phyloP scores from a whole-genome alignment of 2,797 vertebrate species.

The Mormyrus hasselquistii region DNA sequence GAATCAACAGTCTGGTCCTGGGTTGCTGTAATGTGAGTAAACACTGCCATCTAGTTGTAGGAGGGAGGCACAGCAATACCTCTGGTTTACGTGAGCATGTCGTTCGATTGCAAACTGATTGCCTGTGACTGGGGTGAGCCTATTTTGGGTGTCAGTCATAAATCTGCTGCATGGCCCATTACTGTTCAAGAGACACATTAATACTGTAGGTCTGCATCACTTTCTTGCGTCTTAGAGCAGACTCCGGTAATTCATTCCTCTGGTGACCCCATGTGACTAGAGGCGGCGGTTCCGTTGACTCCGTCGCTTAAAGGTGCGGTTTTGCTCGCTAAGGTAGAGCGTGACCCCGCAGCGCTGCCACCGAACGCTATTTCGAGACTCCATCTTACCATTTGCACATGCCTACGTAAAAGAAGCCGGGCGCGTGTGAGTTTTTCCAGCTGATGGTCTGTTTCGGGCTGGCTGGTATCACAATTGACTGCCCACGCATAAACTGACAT shows the following conservation, averaged over 20 bases:
- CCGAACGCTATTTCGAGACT: background rate
- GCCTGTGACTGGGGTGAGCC: background rate
- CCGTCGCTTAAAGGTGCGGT: background rate
- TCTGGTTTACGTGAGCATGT: constrained; percentile 11
- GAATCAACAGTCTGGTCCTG: background rate
- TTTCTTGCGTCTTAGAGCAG: background rate
- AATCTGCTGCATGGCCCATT: constrained; percentile 22
- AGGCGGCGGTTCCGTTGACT: background rate
- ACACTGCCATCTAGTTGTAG: constrained; percentile 18
- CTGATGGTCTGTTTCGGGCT: background rate
- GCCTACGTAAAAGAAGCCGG: background rate
- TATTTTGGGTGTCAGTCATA: constrained; percentile 6
- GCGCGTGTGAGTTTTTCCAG: background rate
- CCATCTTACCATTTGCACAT: background rate
- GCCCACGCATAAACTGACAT: background rate
- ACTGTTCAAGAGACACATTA: constrained; percentile 8
- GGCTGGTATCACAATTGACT: background rate
- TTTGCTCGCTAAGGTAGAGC: background rate
- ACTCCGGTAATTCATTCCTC: background rate
- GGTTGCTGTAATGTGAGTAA: background rate
- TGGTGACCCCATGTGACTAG: background rate
- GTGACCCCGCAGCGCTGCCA: background rate
- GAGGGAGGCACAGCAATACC: background rate
- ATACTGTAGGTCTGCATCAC: constrained; percentile 6
- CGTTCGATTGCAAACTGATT: background rate